Base-by-base conservation (phyloP, 2,113 vertebrate genomes). In the Eclectus roratus region DNA sequence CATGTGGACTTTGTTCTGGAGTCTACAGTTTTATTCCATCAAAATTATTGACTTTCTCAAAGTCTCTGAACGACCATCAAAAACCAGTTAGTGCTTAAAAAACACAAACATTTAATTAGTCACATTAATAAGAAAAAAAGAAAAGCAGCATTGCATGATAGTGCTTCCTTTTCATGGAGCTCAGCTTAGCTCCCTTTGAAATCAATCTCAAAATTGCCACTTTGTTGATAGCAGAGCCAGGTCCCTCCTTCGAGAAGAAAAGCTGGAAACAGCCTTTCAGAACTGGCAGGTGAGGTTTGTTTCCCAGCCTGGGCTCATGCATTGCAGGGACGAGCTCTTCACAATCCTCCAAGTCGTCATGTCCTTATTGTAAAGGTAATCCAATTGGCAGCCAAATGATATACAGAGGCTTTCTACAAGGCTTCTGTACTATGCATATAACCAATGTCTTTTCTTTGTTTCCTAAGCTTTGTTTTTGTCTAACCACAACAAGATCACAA, bases 31-130 rank as follows among this genome's bases (percentile, higher is more conserved):
- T 94, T 94, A 76, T 96, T 96, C 94, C 92, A 96, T 95, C 96
- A 95, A 91, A 89, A 96, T 96, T 94, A 96, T 93, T 94, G 95
- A 95, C 96, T 97, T 96, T 93, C 93, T 95, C 93, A 60, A 94
- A 97, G 94, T 94, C 95, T 97, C 96, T 92, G 93, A 97, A 96
- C 72, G 70, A 93, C 83, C 83, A 95, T 97, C 95, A 96, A 95
- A 93, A 91, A 31, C 25, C 92, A 82, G 92, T 95, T 96, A 96
- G 95, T 53, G 89, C 80, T 82, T 96, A 76, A 94, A 93, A 97
- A 97, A 91, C 89, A 92, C 95, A 97, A 95, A 96, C 96, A 97
- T 96, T 97, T 97, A 97, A 97, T 97, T 94, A 96, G 95, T 76
- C 80, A 69, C 88, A 95, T 95, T 96, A 95, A 96, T 92, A 84